A percentile compares a stretch with the other conserved stretches of the same genome.
These are phyloP conservation scores for Geotrypetes seraphini DNA, from an alignment of 2,797 vertebrate genomes.

Conservation along the genomic window DNA sequence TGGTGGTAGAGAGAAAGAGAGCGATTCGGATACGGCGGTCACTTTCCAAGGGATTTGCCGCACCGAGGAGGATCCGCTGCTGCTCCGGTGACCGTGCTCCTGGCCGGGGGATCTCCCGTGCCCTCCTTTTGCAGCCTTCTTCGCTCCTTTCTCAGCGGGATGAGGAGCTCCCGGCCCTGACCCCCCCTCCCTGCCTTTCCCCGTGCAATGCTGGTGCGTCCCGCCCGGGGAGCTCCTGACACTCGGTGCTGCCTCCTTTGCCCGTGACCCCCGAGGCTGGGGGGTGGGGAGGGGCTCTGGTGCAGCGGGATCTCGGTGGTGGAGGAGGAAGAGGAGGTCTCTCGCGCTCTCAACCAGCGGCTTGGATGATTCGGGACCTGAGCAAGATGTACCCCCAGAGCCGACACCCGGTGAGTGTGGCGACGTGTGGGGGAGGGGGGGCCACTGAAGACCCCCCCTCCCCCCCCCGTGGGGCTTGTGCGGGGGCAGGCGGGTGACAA, in stretches of 20 bases:
- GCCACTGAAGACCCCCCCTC: too few relatives aligned
- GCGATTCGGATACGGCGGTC: not conserved
- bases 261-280: too few relatives aligned
- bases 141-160: too few relatives aligned
- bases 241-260: conserved; percentile 20
- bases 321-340: too few relatives aligned
- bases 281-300: too few relatives aligned
- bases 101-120: too few relatives aligned
- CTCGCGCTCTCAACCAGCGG: conserved; percentile 55
- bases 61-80: too few relatives aligned
- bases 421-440: not conserved
- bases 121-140: too few relatives aligned
- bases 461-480: not conserved
- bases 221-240: conserved; percentile 21
- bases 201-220: conserved; percentile 46
- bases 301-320: too few relatives aligned
- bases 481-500: not conserved
- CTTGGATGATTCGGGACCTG: conserved; percentile 85
- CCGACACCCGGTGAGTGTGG: conserved; percentile 83
- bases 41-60: too few relatives aligned
- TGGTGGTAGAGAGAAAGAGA: not conserved
- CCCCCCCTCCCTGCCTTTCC: too few relatives aligned
- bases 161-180: conserved; percentile 33
- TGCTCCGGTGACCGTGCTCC: too few relatives aligned
- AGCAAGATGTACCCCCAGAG: conserved; percentile 92